Conservation (phyloP, 2,113 vertebrate genomes). For the Castor canadensis region DNA sequence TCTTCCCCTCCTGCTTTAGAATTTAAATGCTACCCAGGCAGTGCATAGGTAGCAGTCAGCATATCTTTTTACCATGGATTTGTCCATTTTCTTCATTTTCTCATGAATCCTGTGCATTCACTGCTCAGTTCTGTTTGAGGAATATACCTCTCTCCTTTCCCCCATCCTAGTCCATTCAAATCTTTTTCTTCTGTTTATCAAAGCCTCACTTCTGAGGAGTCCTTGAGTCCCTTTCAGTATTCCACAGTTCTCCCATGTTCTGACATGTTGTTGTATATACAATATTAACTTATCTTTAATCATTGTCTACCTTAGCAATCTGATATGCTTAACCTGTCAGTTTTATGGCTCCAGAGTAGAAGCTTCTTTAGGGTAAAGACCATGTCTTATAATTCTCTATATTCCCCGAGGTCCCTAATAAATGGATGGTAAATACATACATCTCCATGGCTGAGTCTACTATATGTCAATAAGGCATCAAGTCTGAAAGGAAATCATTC, state of each 20-base stretch:
- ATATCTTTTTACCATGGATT: neutral
- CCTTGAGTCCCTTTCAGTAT: neutral
- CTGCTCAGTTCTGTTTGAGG: neutral
- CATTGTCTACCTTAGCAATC: neutral
- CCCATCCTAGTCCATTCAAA: neutral
- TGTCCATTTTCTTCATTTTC: neutral
- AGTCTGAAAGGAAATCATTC: neutral
- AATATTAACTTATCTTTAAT: neutral
- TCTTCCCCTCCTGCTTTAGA: neutral
- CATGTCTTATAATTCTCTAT: neutral
- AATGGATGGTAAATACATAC: neutral
- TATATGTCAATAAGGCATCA: neutral
- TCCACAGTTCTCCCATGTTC: neutral
- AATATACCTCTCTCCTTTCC: neutral
- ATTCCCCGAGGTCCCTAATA: neutral
- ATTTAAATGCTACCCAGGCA: neutral
- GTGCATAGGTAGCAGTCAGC: neutral
- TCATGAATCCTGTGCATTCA: neutral
- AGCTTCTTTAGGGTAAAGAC: neutral
- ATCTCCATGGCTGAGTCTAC: neutral
- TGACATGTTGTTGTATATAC: neutral
- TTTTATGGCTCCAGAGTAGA: neutral
- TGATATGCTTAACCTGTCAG: neutral
- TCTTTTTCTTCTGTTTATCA: neutral
- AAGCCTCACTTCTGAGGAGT: neutral